These are phyloP conservation scores for Odobenus rosmarus DNA, from an alignment of 2,113 vertebrate genomes.

Conservation along the genomic window DNA sequence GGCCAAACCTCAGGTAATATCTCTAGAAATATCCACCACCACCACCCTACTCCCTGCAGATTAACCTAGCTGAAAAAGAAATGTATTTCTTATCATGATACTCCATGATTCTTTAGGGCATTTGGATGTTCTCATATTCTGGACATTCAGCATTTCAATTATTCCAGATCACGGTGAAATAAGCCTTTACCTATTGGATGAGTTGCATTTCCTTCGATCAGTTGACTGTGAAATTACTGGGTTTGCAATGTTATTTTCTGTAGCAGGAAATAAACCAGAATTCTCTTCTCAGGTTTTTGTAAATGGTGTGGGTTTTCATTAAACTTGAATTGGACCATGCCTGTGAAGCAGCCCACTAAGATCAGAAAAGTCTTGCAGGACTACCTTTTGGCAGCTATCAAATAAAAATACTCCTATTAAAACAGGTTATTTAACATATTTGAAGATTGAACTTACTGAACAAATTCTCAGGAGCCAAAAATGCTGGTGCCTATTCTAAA, in stretches of 20 bases:
- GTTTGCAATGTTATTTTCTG: not conserved
- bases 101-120: not conserved
- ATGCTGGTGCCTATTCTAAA: not conserved
- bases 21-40: not conserved
- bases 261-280: not conserved
- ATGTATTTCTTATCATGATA: rapidly evolving
- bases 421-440: not conserved
- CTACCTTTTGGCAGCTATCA: not conserved
- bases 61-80: not conserved
- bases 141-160: not conserved
- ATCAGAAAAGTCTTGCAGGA: not conserved
- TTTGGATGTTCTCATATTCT: not conserved
- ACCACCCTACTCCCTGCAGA: not conserved
- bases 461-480: not conserved
- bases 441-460: not conserved
- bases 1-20: not conserved
- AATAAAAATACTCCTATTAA: not conserved
- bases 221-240: not conserved
- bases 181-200: not conserved
- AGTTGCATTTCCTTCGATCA: not conserved
- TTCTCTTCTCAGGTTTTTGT: not conserved
- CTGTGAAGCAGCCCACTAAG: not conserved
- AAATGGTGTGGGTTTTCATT: slow-evolving; percentile 45
- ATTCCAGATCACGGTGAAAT: not conserved
- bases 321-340: not conserved